Conservation (phyloP, 2,113 vertebrate genomes). For the Platichthys flesus region DNA sequence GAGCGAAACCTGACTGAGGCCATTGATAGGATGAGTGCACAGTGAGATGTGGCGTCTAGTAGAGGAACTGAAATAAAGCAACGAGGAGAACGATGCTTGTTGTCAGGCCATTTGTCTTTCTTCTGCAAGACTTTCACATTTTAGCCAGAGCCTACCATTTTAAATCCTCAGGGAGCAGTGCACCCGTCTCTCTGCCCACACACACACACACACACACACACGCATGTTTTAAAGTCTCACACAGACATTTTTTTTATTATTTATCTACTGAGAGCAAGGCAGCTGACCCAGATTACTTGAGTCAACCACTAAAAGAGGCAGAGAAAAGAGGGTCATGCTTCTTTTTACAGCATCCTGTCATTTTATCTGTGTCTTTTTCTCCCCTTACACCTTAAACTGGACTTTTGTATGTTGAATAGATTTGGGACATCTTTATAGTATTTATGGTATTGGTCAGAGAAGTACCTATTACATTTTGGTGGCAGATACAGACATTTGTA, state of each 20-base stretch:
- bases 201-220: constrained; percentile 1
- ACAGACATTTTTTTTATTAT: constrained; percentile 11
- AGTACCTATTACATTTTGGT: too few species aligned
- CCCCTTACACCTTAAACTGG: not conserved
- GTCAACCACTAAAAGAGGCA: constrained; percentile 9
- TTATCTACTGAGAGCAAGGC: constrained; percentile 7
- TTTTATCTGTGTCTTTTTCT: not conserved
- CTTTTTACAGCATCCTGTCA: not conserved
- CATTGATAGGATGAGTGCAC: not conserved
- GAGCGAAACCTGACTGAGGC: too few species aligned
- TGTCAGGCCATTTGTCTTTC: constrained; percentile 16
- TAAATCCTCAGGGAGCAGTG: constrained; percentile 11
- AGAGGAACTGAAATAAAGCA: not conserved
- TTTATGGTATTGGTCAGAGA: too few species aligned
- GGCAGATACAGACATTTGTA: too few species aligned
- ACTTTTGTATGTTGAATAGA: not conserved
- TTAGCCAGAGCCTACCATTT: constrained; percentile 26
- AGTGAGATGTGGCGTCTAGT: not conserved
- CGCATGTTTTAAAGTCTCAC: constrained; percentile 1
- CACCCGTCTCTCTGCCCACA: constrained; percentile 27
- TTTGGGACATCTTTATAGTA: not conserved
- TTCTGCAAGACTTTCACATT: constrained; percentile 26
- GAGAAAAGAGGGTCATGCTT: constrained; percentile 2
- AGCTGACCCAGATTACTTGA: constrained; percentile 69
- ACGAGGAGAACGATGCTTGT: not conserved